Evolutionary conservation across 2,888 invertebrate genomes (phyloP), one percentile per base, ranked within the genome.

Genomic region (Helicoverpa assulta): DNA sequence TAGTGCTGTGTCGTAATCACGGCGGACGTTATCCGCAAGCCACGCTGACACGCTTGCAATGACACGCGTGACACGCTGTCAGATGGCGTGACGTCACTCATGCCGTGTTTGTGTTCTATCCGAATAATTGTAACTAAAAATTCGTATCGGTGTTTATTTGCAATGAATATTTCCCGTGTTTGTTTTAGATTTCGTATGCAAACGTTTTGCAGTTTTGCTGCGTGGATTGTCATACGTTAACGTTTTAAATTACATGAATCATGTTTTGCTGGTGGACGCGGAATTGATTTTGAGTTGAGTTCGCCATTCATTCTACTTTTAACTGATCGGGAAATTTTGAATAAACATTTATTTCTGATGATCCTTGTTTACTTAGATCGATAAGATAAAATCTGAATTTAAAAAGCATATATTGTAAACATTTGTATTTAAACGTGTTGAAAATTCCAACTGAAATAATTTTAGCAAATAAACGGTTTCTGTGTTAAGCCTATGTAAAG

Each of bases 51-150:
- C 73, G 60, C 80, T 80, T 69, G 82, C 73, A 68, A 66, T 82
- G 80, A 78, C 82, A 82, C 69, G 72, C 67, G 57, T 80, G 80
- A 82, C 80, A 50, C 59, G 67, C 58, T 70, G 80, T 73, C 80
- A 71, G 53, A 67, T 56, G 64, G 62, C 53, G 43, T 59, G 61
- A 63, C 57, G 58, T 70, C 79, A 67, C 53, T 59, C 62, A 43
- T 29, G 66, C 60, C 16, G 37, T 77, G 82, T 82, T 80, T 77
- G 72, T 69, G 37, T 70, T 60, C 33, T 73, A 63, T 67, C 67
- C 50, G 47, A 67, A 62, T 74, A 51, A 74, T 73, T 65, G 75
- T 56, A 8, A 52, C 47, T 1, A 61, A 73, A 78, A 76, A 37
- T 1, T 57, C n/a, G n/a, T 21, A 58, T 14, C 51, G 5, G 29